phyloP scores from a whole-genome alignment of 2,797 vertebrate genomes.

The Helarctos malayanus region DNA sequence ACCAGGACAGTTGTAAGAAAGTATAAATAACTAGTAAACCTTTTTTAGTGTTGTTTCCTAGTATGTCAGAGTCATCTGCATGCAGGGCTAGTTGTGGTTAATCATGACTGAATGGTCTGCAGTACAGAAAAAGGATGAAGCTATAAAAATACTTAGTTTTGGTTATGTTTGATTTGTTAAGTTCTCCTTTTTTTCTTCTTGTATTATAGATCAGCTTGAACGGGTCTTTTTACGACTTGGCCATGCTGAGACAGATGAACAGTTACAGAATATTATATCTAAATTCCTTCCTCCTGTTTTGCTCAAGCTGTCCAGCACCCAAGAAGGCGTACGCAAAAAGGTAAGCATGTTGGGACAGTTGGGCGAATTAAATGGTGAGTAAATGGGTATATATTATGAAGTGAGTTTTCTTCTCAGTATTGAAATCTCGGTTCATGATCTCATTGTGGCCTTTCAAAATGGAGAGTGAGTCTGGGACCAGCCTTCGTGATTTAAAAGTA shows the following conservation, averaged over 20 bases:
- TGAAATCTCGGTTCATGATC: constrained; percentile 31
- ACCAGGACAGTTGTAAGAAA: neutral
- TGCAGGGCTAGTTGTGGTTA: neutral
- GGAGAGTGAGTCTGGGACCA: constrained; percentile 5
- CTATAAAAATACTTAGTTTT: neutral
- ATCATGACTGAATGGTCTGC: constrained; percentile 22
- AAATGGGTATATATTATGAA: constrained; percentile 24
- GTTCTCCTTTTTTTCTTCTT: constrained; percentile 64
- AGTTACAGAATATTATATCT: constrained; percentile 98
- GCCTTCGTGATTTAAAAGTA: constrained; percentile 12
- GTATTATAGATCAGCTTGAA: constrained; percentile 97
- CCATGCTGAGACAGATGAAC: constrained; percentile 99
- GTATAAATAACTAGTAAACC: neutral
- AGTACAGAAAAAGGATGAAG: constrained; percentile 11
- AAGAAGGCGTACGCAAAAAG: constrained; percentile 99
- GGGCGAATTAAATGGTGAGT: constrained; percentile 31
- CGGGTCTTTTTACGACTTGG: constrained; percentile 98
- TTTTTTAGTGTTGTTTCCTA: neutral
- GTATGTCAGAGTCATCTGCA: neutral
- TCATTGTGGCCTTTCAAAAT: constrained; percentile 19
- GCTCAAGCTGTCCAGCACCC: constrained; percentile 98
- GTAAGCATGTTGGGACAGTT: constrained; percentile 87
- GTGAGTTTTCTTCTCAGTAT: constrained; percentile 38
- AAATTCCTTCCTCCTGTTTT: constrained; percentile 99
- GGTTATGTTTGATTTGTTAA: constrained; percentile 73